phyloP scores from a whole-genome alignment of 1,140 invertebrate species.

The Bombyx mandarina region DNA sequence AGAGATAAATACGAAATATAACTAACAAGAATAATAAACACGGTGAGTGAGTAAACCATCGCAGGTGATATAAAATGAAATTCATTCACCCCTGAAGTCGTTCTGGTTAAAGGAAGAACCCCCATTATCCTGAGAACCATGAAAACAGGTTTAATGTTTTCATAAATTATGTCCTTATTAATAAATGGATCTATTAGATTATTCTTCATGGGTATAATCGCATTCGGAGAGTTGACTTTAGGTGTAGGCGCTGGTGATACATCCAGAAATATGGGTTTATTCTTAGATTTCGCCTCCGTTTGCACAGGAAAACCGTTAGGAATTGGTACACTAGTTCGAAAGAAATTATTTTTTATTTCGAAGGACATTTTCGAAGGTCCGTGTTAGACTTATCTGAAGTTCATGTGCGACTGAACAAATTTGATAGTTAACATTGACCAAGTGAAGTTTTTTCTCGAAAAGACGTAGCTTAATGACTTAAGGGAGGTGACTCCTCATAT shows the following conservation, averaged over 20 bases:
- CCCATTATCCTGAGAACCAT: slow-evolving; percentile 72
- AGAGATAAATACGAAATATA: slow-evolving; percentile 74
- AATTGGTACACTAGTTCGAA: slow-evolving; percentile 28
- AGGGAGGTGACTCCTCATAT: slow-evolving; percentile 29
- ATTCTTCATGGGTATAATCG: slow-evolving; percentile 39
- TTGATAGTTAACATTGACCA: slow-evolving; percentile 10
- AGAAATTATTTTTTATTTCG: slow-evolving; percentile 41
- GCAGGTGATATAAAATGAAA: slow-evolving; percentile 65
- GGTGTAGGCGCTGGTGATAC: slow-evolving; percentile 44
- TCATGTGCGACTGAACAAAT: slow-evolving; percentile 8
- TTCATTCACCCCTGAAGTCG: slow-evolving; percentile 53
- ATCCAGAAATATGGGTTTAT: slow-evolving; percentile 52
- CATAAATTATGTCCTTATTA: slow-evolving; percentile 71
- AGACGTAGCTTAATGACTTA: slow-evolving; percentile 26
- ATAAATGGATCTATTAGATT: slow-evolving; percentile 47
- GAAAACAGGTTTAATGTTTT: slow-evolving; percentile 73
- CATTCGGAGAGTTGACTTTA: slow-evolving; percentile 31
- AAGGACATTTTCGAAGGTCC: slow-evolving; percentile 33
- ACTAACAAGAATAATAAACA: slow-evolving; percentile 63
- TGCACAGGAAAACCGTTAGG: slow-evolving; percentile 45
- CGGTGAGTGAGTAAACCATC: slow-evolving; percentile 71
- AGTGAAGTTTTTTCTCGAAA: slow-evolving; percentile 10
- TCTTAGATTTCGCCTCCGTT: slow-evolving; percentile 43
- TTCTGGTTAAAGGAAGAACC: slow-evolving; percentile 71
- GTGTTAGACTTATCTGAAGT: slow-evolving; percentile 4